Evolutionary conservation across 2,113 vertebrate species (phyloP).

Genomic region (Butastur rufipennis): DNA sequence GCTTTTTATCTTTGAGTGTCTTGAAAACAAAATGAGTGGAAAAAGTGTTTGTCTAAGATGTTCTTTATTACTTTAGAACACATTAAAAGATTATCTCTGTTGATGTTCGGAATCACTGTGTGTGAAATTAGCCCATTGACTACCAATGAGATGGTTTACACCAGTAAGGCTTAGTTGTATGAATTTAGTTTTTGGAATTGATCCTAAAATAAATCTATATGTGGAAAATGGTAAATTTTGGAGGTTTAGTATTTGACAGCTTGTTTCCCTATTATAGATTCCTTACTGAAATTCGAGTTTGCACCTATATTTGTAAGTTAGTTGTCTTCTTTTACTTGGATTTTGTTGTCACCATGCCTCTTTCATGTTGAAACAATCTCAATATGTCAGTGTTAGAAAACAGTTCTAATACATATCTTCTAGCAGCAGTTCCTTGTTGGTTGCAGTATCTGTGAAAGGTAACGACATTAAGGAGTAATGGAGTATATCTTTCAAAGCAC

Average conservation of each 20-base stretch:
- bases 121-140: neutral
- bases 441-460: constrained; percentile 11
- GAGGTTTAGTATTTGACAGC: neutral
- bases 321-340: neutral
- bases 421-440: neutral
- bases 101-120: neutral
- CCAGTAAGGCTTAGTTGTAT: neutral
- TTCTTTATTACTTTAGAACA: neutral
- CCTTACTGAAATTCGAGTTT: neutral
- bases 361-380: neutral
- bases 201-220: neutral
- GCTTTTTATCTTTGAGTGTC: neutral
- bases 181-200: neutral
- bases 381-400: neutral
- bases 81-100: neutral
- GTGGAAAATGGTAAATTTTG: neutral
- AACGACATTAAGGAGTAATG: neutral
- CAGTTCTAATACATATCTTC: neutral
- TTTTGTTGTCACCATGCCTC: neutral
- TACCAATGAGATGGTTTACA: neutral
- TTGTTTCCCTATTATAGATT: neutral
- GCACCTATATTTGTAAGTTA: neutral
- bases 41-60: neutral
- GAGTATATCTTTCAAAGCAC: constrained; percentile 31
- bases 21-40: neutral